Conservation (phyloP, 2,888 invertebrate species). For the Coelopa pilipes region DNA sequence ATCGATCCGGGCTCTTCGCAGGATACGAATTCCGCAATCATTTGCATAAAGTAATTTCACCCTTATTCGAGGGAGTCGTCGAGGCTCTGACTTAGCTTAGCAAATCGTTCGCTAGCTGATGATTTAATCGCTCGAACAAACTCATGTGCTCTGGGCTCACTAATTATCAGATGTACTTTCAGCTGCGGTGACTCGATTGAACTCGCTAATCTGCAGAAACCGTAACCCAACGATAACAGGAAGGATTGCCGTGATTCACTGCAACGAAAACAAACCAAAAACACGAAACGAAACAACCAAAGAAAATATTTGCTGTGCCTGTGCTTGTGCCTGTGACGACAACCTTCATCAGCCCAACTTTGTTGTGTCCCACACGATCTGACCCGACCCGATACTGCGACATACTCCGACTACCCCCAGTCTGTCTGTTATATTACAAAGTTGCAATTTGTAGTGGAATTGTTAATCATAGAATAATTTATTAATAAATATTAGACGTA, state of each 20-base stretch:
- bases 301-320: too few relatives aligned
- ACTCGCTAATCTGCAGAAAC: constrained; percentile 54
- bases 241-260: constrained; percentile 8
- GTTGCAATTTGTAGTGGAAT: constrained; percentile 41
- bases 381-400: background rate
- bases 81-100: background rate
- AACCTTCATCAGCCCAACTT: too few relatives aligned
- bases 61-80: background rate
- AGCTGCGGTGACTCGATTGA: constrained; percentile 61
- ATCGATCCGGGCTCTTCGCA: constrained; percentile 38
- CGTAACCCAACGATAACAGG: constrained; percentile 40
- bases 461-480: constrained; percentile 26
- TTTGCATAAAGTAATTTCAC: constrained; percentile 52
- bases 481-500: background rate
- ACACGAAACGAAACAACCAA: background rate
- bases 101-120: background rate
- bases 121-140: background rate
- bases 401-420: background rate
- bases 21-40: constrained; percentile 45
- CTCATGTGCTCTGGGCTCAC: too few relatives aligned
- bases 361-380: background rate
- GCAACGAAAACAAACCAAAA: constrained; percentile 14
- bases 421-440: background rate
- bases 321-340: too few relatives aligned
- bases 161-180: constrained; percentile 36